These are phyloP conservation scores for Clarias fuscus DNA, from an alignment of 2,797 vertebrate species.

Conservation along the genomic window DNA sequence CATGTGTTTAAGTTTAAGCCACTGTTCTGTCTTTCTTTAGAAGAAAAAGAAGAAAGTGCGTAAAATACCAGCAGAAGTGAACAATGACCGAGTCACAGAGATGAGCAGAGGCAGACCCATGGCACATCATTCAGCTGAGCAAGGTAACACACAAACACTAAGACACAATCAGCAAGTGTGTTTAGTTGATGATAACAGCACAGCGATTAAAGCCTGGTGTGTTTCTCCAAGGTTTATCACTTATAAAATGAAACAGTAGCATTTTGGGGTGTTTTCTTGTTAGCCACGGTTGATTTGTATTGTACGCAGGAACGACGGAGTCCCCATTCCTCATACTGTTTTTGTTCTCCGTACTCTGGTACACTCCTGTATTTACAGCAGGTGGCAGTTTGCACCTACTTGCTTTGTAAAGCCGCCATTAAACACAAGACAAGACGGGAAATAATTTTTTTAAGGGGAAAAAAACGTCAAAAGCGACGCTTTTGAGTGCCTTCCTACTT, in stretches of 20 bases:
- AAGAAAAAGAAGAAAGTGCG: constrained; percentile 76
- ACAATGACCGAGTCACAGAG: constrained; percentile 57
- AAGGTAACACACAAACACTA: constrained; percentile 61
- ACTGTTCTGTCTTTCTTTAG: constrained; percentile 49
- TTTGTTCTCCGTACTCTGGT: too few relatives aligned
- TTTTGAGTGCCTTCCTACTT: too few relatives aligned
- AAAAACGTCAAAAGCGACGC: too few relatives aligned
- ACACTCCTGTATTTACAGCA: too few relatives aligned
- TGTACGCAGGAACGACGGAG: too few relatives aligned
- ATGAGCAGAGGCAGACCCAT: constrained; percentile 47
- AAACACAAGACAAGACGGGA: too few relatives aligned
- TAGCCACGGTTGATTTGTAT: too few relatives aligned
- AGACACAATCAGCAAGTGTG: neutral
- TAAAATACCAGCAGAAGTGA: constrained; percentile 70
- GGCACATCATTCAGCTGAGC: constrained; percentile 47
- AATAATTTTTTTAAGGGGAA: too few relatives aligned
- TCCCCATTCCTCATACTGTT: too few relatives aligned
- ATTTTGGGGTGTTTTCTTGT: neutral
- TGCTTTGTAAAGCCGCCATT: too few relatives aligned
- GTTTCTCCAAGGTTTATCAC: neutral
- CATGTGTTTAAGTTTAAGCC: neutral
- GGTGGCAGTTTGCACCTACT: too few relatives aligned
- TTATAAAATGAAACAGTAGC: neutral
- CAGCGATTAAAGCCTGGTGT: neutral
- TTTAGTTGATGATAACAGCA: neutral